Conservation (phyloP, 2,888 invertebrate genomes). For the Caenorhabditis drosophilae region DNA sequence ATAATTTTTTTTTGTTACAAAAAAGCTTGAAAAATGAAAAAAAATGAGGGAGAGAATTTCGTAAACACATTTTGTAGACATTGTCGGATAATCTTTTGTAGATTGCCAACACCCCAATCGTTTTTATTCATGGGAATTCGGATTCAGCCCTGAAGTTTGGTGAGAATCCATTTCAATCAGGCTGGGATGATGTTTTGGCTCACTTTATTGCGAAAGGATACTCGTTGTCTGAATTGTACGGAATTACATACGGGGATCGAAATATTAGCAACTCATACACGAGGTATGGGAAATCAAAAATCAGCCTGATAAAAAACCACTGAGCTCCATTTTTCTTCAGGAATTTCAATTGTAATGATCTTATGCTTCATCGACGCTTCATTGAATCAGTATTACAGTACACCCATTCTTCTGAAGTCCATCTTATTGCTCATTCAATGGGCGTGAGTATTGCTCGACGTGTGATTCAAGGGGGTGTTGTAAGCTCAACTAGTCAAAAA, state of each 20-base stretch:
- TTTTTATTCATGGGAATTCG: constrained; percentile 66
- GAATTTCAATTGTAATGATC: constrained; percentile 27
- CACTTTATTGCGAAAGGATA: constrained; percentile 48
- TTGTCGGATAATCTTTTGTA: no score
- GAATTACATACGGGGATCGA: constrained; percentile 62
- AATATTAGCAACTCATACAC: constrained; percentile 43
- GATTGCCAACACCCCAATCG: constrained; percentile 51
- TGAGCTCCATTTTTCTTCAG: constrained; percentile 9
- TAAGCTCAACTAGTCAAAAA: constrained; percentile 8
- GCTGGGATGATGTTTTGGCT: constrained; percentile 52
- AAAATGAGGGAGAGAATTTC: no score
- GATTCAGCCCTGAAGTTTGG: constrained; percentile 58
- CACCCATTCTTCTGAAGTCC: constrained; percentile 39
- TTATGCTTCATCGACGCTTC: constrained; percentile 39
- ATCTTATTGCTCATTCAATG: constrained; percentile 58
- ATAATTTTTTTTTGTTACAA: no score
- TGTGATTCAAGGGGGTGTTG: constrained; percentile 50
- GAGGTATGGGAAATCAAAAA: constrained; percentile 22
- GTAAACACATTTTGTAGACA: no score
- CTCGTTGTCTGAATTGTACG: constrained; percentile 55
- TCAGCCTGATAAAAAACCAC: not conserved
- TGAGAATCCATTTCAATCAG: constrained; percentile 38
- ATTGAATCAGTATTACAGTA: constrained; percentile 50
- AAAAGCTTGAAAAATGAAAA: no score
- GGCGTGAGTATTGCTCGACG: constrained; percentile 52